Percentiles rank a stretch among this genome's conserved stretches.
These are phyloP conservation scores for Athrips mouffetella DNA, from an alignment of 2,888 invertebrate genomes.

Conservation along the genomic window DNA sequence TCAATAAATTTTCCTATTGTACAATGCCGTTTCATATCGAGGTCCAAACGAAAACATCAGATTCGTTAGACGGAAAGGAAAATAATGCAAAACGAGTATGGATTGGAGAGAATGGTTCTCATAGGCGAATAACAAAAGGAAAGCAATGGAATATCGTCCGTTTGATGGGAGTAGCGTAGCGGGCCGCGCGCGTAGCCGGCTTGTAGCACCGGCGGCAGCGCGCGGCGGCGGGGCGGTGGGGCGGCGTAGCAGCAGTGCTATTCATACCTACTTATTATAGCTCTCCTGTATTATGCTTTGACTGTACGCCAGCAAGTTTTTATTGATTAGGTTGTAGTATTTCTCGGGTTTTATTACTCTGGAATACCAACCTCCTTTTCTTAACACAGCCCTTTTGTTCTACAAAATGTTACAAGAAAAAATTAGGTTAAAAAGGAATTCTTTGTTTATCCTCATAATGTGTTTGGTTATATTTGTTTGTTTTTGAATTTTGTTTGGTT, in stretches of 20 bases:
- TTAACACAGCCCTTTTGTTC: no score
- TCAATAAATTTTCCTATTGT: conserved; percentile 26
- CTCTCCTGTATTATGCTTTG: conserved; percentile 49
- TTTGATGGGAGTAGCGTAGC: conserved; percentile 42
- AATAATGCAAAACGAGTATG: conserved; percentile 64
- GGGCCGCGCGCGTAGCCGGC: conserved; percentile 38
- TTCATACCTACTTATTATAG: conserved; percentile 14
- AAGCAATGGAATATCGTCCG: conserved; percentile 59
- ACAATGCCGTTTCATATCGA: conserved; percentile 31
- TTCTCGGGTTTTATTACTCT: not conserved
- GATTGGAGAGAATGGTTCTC: conserved; percentile 65
- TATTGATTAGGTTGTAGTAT: conserved; percentile 36
- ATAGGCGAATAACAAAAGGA: conserved; percentile 68
- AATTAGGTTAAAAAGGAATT: no score
- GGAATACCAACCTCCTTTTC: no score
- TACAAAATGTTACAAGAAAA: no score
- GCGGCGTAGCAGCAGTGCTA: conserved; percentile 18
- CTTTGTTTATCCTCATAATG: no score
- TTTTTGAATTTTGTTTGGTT: no score
- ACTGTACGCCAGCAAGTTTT: conserved; percentile 50
- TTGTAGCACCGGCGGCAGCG: conserved; percentile 37
- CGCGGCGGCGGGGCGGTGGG: conserved; percentile 29
- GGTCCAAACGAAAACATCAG: conserved; percentile 60
- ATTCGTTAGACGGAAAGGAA: conserved; percentile 70
- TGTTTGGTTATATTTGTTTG: no score